A percentile compares a stretch with the other conserved stretches of the same genome.
Conservation (phyloP, 2,797 vertebrate genomes). For the Thaleichthys pacificus region DNA sequence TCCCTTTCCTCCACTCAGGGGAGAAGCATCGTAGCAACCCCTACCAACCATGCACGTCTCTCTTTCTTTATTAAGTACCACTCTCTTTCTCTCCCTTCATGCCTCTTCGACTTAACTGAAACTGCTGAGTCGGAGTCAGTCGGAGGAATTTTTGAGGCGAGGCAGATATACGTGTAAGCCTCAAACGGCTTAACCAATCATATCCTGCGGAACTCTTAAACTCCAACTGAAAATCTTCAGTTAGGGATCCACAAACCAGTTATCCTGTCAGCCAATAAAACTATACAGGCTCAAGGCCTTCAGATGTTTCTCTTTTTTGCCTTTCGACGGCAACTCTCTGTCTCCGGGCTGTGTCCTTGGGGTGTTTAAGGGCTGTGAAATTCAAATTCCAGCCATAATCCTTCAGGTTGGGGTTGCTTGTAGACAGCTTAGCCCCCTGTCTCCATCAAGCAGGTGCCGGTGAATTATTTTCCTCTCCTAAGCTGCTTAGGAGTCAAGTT, state of each 20-base stretch:
- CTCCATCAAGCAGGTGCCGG: constrained; percentile 65
- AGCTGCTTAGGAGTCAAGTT: constrained; percentile 72
- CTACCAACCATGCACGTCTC: background rate
- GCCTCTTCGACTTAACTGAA: background rate
- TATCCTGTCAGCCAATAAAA: background rate
- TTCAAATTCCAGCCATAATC: constrained; percentile 69
- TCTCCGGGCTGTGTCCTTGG: background rate
- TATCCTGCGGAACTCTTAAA: background rate
- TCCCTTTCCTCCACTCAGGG: background rate
- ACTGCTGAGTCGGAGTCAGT: constrained; percentile 4
- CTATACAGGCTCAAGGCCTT: background rate
- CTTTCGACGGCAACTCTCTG: background rate
- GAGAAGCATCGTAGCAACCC: background rate
- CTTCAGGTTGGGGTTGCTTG: constrained; percentile 19
- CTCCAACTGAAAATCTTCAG: background rate
- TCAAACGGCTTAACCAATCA: background rate
- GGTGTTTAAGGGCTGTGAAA: constrained; percentile 60
- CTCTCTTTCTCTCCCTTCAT: background rate
- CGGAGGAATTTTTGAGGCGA: background rate
- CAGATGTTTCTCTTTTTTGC: constrained; percentile 1
- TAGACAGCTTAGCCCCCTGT: constrained; percentile 32
- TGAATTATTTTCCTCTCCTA: constrained; percentile 70
- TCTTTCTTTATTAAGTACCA: background rate
- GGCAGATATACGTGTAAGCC: background rate
- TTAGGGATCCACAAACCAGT: background rate